Percentiles rank a stretch among this genome's conserved stretches.
Conservation (phyloP, 2,797 vertebrate genomes). For the Cephalopachus bancanus region DNA sequence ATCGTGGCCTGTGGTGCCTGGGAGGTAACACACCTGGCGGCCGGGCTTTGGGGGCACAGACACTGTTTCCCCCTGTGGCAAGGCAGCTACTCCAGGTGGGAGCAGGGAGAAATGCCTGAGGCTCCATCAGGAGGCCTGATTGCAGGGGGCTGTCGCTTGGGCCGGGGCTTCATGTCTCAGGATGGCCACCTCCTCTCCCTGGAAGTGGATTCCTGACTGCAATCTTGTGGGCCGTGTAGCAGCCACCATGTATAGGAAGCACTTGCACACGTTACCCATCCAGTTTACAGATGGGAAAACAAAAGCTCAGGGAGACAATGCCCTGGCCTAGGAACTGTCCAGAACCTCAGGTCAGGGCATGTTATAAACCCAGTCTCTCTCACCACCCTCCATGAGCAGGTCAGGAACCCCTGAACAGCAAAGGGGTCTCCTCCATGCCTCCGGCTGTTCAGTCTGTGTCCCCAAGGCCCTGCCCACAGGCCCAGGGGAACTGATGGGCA, state of each 20-base stretch:
- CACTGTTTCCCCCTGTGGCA: too few species aligned
- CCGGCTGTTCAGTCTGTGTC: too few species aligned
- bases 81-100: too few species aligned
- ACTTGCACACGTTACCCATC: too few species aligned
- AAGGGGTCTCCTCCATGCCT: too few species aligned
- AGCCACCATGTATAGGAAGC: not conserved
- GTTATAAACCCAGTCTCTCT: not conserved
- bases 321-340: not conserved
- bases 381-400: not conserved
- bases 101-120: too few species aligned
- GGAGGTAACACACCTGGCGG: too few species aligned
- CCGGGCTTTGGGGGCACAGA: too few species aligned
- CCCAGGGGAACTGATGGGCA: not conserved
- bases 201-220: not conserved
- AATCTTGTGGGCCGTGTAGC: not conserved
- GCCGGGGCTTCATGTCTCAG: fast-evolving
- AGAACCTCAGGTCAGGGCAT: not conserved
- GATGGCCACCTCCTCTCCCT: not conserved
- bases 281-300: too few species aligned
- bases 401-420: not conserved
- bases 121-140: not conserved
- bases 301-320: too few species aligned
- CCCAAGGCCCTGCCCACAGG: not conserved
- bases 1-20: too few species aligned
- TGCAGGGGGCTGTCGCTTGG: not conserved